These are phyloP conservation scores for Pygmarrhopalites habei DNA, from an alignment of 1,140 invertebrate species.

Conservation along the genomic window DNA sequence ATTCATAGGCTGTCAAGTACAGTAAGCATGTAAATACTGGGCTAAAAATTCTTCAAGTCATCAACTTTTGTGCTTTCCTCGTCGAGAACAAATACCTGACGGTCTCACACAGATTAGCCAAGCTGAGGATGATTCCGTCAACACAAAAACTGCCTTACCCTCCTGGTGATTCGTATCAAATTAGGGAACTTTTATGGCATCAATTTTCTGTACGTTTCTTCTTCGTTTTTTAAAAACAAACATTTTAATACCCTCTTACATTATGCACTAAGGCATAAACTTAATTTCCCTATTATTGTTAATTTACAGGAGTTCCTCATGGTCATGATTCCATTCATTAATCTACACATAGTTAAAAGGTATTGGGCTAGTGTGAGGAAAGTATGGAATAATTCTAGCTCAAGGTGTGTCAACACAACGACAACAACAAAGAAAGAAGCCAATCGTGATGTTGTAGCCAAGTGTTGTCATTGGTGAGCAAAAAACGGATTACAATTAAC, in stretches of 20 bases:
- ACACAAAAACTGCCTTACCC: conserved; percentile 43
- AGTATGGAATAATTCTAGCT: conserved; percentile 34
- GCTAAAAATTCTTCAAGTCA: conserved; percentile 50
- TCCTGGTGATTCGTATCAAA: conserved; percentile 55
- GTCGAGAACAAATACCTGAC: conserved; percentile 55
- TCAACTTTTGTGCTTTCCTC: conserved; percentile 57
- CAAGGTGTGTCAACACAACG: not conserved
- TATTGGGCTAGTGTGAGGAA: conserved; percentile 40
- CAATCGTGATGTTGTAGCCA: conserved; percentile 21
- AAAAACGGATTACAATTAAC: no score
- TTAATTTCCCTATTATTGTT: conserved; percentile 20
- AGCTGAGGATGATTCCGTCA: conserved; percentile 48
- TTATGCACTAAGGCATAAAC: conserved; percentile 15
- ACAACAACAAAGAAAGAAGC: not conserved
- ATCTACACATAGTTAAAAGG: conserved; percentile 49
- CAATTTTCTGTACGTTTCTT: conserved; percentile 53
- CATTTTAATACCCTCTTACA: conserved; percentile 13
- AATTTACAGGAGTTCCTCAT: conserved; percentile 52
- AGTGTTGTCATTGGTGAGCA: conserved; percentile 41
- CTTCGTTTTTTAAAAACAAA: conserved; percentile 19
- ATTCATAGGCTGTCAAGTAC: conserved; percentile 19
- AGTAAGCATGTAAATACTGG: conserved; percentile 48
- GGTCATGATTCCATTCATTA: conserved; percentile 52
- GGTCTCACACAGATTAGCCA: conserved; percentile 51
- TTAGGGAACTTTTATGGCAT: conserved; percentile 58